phyloP scores from a whole-genome alignment of 2,113 vertebrate genomes.

The Neodontobutis hainanensis region DNA sequence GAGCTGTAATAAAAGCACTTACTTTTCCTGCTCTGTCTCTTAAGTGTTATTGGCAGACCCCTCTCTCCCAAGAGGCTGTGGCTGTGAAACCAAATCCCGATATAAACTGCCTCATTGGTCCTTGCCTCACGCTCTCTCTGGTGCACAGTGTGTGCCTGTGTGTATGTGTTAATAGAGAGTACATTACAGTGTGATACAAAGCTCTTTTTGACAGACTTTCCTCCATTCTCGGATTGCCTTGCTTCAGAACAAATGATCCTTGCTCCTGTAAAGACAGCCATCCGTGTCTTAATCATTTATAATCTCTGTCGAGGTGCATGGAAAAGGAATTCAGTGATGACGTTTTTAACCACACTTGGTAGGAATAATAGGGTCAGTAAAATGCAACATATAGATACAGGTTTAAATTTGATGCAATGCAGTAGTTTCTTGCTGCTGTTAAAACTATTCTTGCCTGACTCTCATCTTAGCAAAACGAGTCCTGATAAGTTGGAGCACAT shows the following conservation, averaged over 20 bases:
- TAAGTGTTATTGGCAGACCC: conserved; percentile 85
- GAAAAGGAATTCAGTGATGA: conserved; percentile 24
- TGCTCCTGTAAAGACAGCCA: conserved; percentile 56
- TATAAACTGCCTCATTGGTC: conserved; percentile 79
- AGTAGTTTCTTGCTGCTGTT: background rate
- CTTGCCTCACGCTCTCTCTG: conserved; percentile 68
- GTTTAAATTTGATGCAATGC: conserved; percentile 21
- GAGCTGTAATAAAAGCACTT: conserved; percentile 91
- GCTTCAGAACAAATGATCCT: conserved; percentile 63
- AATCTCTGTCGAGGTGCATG: conserved; percentile 42
- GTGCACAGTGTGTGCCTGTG: conserved; percentile 44
- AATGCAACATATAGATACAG: conserved; percentile 21
- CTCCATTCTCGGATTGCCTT: conserved; percentile 56
- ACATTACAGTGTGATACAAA: conserved; percentile 57
- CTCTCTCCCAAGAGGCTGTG: conserved; percentile 77
- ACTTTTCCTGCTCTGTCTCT: conserved; percentile 90
- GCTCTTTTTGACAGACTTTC: conserved; percentile 60
- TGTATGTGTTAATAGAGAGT: conserved; percentile 46
- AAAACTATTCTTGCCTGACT: conserved; percentile 23
- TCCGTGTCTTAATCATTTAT: conserved; percentile 52
- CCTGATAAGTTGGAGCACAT: conserved; percentile 38
- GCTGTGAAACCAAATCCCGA: conserved; percentile 80
- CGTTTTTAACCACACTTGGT: conserved; percentile 36
- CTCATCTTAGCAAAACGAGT: conserved; percentile 9
- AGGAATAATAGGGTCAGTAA: conserved; percentile 35